Base-by-base conservation (phyloP, 2,113 vertebrate species). In the Chlamydotis undulata region DNA sequence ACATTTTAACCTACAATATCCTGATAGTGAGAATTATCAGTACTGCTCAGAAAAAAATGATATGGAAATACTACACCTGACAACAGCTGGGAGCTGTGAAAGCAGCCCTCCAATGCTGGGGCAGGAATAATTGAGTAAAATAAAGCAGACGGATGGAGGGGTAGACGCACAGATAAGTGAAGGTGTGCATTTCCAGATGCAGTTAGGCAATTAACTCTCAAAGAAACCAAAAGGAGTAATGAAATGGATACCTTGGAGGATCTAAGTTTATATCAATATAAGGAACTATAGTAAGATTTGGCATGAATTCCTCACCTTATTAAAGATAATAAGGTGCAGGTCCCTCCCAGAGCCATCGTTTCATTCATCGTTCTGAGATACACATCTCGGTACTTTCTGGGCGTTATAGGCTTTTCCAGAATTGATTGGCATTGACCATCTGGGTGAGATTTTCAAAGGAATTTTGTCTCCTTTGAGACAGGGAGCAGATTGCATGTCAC, bases 401-500 rank as follows among this genome's bases (percentile, higher is more conserved):
- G 68, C 67, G 45, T 26, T 35, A 43, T 2, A 55, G 55, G 43
- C 85, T 81, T 89, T 49, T 17, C 85, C 88, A 49, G 4, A 67
- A 39, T 14, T 71, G 68, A 78, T n/a, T 77, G 83, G 43, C 87
- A 52, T 23, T 10, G 70, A 75, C 88, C 71, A 52, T 77, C 59
- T 69, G 94, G 89, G 91, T 74, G 69, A 73, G 86, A 31, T 43
- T 91, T 82, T 84, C 57, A 28, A 49, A 59, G 80, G 79, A 69
- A 41, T 73, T 86, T 45, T 73, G 28, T 53, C 83, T 95, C 57
- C 83, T 69, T 19, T 64, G 49, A 82, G 95, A 81, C 87, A 87
- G 80, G 56, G 74, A 96, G 95, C 96, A 97, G 94, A 52, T 53
- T 95, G 87, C 65, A 17, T 79, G 95, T 95, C 96, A 94, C 94